Evolutionary conservation across 2,113 vertebrate genomes (phyloP).

Genomic region (Heptranchias perlo): DNA sequence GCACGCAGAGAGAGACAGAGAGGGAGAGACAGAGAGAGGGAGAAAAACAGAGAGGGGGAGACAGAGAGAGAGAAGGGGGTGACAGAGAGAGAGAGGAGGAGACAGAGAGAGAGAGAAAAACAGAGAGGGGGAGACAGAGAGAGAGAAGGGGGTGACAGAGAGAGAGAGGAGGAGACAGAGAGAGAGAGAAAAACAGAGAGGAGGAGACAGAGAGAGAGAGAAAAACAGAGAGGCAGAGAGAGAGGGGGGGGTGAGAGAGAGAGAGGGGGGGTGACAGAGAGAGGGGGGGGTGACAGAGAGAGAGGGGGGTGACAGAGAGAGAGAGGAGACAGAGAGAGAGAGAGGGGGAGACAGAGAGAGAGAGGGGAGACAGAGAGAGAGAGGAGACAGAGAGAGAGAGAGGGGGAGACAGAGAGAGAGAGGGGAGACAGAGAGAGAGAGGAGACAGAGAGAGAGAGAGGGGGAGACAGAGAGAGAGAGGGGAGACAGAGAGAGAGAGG

Average conservation of each 20-base stretch:
- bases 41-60: background rate
- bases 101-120: background rate
- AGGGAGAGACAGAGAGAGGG: background rate
- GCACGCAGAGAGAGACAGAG: background rate
- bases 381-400: background rate
- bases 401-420: background rate
- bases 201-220: no score
- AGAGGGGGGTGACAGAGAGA: slow-evolving; percentile 20
- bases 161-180: background rate
- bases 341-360: background rate
- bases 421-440: slow-evolving; percentile 42
- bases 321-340: slow-evolving; percentile 49
- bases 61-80: background rate
- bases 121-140: background rate
- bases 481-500: background rate
- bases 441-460: slow-evolving; percentile 48
- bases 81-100: background rate
- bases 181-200: background rate
- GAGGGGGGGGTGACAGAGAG: background rate
- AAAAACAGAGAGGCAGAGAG: background rate
- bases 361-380: background rate
- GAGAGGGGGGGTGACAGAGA: background rate
- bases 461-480: background rate
- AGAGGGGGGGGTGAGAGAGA: background rate
- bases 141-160: background rate